Evolutionary conservation across 2,113 vertebrate species (phyloP).

Genomic region (Notarius lentiginosus): DNA sequence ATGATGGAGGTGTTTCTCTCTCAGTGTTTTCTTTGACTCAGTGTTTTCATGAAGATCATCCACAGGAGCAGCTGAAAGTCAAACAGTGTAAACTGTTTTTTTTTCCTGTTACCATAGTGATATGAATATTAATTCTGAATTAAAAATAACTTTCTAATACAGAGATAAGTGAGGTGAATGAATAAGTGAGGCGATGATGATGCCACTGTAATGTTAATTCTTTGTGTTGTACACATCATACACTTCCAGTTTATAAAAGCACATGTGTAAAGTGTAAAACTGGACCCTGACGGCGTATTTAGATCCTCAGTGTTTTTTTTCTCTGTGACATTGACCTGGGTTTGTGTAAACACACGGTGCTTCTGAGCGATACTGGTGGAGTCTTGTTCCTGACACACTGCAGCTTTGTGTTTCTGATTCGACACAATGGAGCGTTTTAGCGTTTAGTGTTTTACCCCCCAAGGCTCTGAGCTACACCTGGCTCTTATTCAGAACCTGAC

Average conservation of each 20-base stretch:
- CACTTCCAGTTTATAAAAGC: background rate
- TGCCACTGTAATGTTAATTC: background rate
- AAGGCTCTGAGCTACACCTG: constrained; percentile 25
- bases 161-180: background rate
- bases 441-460: constrained; percentile 13
- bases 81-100: background rate
- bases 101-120: background rate
- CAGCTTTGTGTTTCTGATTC: constrained; percentile 18
- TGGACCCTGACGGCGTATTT: background rate
- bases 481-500: constrained; percentile 22
- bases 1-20: background rate
- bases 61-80: background rate
- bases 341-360: background rate
- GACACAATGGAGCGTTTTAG: background rate
- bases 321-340: constrained; percentile 8
- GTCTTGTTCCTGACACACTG: constrained; percentile 33
- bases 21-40: background rate
- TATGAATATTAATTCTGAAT: background rate
- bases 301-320: background rate
- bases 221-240: background rate
- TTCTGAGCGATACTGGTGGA: background rate
- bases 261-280: background rate
- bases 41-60: background rate
- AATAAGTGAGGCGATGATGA: background rate
- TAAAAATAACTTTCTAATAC: background rate